Evolutionary conservation across 2,888 invertebrate species (phyloP).

Genomic region (Chymomyza caudatula): DNA sequence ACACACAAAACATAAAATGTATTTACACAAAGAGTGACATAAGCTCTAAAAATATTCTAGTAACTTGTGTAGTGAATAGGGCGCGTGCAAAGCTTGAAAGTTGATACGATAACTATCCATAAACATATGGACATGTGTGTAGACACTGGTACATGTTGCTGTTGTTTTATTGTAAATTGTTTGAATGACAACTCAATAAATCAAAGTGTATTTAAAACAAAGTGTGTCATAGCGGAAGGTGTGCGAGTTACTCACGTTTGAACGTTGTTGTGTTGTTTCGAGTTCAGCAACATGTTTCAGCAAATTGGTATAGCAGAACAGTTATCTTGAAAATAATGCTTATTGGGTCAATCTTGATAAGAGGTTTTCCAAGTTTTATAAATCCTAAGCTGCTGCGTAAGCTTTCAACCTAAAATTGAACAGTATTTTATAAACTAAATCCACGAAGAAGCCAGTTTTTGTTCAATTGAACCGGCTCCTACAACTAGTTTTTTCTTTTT

Average conservation of each 20-base stretch:
- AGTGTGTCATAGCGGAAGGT: background rate
- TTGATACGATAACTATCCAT: background rate
- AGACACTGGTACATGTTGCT: conserved; percentile 21
- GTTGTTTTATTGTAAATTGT: conserved; percentile 22
- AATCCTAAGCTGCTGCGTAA: too few relatives aligned
- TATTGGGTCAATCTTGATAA: background rate
- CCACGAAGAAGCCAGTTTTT: too few relatives aligned
- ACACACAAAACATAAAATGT: conserved; percentile 11
- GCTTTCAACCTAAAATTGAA: too few relatives aligned
- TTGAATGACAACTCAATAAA: conserved; percentile 42
- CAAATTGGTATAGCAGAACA: background rate
- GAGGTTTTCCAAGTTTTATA: background rate
- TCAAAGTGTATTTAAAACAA: conserved; percentile 30
- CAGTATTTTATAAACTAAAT: too few relatives aligned
- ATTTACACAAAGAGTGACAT: conserved; percentile 48
- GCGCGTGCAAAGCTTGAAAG: background rate
- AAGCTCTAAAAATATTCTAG: conserved; percentile 36
- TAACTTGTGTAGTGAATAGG: background rate
- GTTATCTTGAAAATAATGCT: background rate
- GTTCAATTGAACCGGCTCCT: too few relatives aligned
- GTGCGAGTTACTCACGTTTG: background rate
- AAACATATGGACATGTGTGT: background rate
- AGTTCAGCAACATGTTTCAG: background rate
- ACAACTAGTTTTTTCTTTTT: too few relatives aligned
- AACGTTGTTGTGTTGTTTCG: conserved; percentile 1